Conservation (phyloP, 2,888 invertebrate genomes). For the Chrysolina haemoptera region DNA sequence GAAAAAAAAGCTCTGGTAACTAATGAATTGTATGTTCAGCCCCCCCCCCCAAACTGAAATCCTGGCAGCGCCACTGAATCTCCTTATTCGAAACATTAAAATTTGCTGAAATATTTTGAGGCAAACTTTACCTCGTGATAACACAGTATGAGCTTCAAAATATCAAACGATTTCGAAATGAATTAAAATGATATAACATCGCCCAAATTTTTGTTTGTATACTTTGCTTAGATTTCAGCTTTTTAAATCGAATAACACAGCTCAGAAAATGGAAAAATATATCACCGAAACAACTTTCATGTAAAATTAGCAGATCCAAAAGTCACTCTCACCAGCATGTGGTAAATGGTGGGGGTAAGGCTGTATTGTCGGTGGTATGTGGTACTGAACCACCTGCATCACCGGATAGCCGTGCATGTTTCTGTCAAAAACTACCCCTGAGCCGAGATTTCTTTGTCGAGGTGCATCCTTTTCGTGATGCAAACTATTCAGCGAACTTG, state of each 20-base stretch:
- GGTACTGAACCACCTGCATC: slow-evolving; percentile 79
- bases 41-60: too few species aligned
- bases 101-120: neutral
- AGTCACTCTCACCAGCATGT: slow-evolving; percentile 51
- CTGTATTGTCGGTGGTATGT: slow-evolving; percentile 72
- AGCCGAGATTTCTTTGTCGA: slow-evolving; percentile 28
- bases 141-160: too few species aligned
- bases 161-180: neutral
- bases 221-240: too few species aligned
- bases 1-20: too few species aligned
- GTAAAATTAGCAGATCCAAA: neutral
- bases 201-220: too few species aligned
- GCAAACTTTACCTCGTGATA: too few species aligned
- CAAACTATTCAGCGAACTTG: neutral
- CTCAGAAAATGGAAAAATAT: too few species aligned
- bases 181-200: neutral
- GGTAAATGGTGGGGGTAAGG: slow-evolving; percentile 64
- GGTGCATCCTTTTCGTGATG: neutral
- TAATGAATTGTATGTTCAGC: too few species aligned
- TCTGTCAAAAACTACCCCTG: slow-evolving; percentile 13
- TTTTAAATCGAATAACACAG: too few species aligned
- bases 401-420: slow-evolving; percentile 77
- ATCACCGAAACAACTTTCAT: neutral
- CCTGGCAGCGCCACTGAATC: too few species aligned
- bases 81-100: too few species aligned